Conservation (phyloP, 2,888 invertebrate genomes). For the Cheilosia scutellata region DNA sequence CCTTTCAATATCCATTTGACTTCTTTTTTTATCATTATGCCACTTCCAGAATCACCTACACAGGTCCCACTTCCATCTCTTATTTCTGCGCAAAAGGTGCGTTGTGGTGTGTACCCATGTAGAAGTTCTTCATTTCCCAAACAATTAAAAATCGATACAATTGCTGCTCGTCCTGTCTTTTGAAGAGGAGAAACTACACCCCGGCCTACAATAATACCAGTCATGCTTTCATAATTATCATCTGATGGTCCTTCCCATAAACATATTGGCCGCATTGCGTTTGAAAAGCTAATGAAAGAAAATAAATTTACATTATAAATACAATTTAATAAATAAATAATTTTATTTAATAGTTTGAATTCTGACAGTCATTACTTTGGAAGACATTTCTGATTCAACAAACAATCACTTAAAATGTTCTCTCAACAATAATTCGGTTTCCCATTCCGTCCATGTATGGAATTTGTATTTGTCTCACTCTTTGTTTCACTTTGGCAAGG, state of each 20-base stretch:
- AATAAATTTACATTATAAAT: constrained; percentile 5
- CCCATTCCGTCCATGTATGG: too few species aligned
- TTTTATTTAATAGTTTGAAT: too few species aligned
- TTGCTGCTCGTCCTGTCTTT: constrained; percentile 83
- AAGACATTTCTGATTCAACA: too few species aligned
- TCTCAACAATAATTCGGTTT: too few species aligned
- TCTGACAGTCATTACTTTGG: too few species aligned
- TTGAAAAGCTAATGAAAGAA: constrained; percentile 76
- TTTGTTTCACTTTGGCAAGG: too few species aligned
- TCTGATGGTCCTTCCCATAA: constrained; percentile 80
- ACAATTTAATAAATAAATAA: too few species aligned
- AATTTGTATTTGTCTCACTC: too few species aligned
- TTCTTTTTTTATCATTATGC: constrained; percentile 84
- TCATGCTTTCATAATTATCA: constrained; percentile 81
- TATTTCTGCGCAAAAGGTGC: constrained; percentile 82
- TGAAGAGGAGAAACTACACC: constrained; percentile 82
- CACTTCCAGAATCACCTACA: constrained; percentile 87
- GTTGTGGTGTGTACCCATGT: constrained; percentile 68
- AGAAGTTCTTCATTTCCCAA: constrained; percentile 80
- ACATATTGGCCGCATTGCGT: constrained; percentile 81
- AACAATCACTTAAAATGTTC: too few species aligned
- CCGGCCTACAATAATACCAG: constrained; percentile 86
- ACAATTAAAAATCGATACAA: constrained; percentile 85
- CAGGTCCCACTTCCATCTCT: constrained; percentile 82
- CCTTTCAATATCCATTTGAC: constrained; percentile 84